These are phyloP conservation scores for Pseudococcus jackbeardsleyi DNA, from an alignment of 2,888 invertebrate genomes.

Conservation along the genomic window DNA sequence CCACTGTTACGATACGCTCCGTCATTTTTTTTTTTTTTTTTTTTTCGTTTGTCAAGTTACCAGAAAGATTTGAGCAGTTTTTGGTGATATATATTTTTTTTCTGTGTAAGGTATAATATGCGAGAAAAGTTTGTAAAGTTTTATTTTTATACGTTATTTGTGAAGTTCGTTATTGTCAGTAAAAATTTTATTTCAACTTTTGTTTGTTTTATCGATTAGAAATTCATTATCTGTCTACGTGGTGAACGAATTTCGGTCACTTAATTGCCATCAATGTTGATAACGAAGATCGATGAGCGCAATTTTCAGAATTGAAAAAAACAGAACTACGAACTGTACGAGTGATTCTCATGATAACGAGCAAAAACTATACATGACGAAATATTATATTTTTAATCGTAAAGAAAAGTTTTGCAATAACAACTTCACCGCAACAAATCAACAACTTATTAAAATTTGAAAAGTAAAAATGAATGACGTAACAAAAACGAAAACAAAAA, in stretches of 20 bases:
- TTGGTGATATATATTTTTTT: constrained; percentile 58
- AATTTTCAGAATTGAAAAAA: too few species aligned
- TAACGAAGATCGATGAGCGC: too few species aligned
- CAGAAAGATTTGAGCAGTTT: constrained; percentile 59
- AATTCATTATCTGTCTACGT: background rate
- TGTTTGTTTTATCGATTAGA: background rate
- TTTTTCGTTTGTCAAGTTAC: constrained; percentile 60
- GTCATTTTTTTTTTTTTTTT: constrained; percentile 11
- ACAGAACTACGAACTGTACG: too few species aligned
- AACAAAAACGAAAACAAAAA: constrained; percentile 15
- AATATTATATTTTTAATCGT: background rate
- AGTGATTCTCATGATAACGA: too few species aligned
- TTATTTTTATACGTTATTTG: constrained; percentile 55
- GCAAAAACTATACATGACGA: too few species aligned
- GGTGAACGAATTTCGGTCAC: too few species aligned
- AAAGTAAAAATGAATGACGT: background rate
- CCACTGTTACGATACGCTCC: constrained; percentile 15
- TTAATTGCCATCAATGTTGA: too few species aligned
- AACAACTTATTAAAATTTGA: constrained; percentile 34
- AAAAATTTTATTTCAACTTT: constrained; percentile 56
- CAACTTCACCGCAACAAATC: constrained; percentile 34
- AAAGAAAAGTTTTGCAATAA: constrained; percentile 34
- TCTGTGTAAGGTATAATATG: constrained; percentile 25
- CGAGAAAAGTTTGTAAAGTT: constrained; percentile 60
- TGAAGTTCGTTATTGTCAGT: constrained; percentile 62